Base-by-base conservation (phyloP, 2,797 vertebrate genomes). In the Acrossocheilus wenchowensis region DNA sequence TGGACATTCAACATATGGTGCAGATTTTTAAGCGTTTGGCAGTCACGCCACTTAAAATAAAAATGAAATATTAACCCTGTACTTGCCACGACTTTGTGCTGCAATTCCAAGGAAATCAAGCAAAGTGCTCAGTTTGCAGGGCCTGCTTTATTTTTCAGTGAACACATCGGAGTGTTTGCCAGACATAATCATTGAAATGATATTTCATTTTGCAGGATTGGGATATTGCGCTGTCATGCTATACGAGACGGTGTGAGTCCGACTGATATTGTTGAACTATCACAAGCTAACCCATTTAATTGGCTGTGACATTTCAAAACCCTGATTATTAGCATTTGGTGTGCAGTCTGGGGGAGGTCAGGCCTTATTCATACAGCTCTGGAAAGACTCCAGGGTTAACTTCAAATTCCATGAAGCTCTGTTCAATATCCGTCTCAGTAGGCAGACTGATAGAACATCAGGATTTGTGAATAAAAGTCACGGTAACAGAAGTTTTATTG, bases 251-350 rank as follows among this genome's bases (percentile, higher is more conserved):
- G 45, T 69, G 17, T 0, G 14, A 41, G 36, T 78, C 72, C 23
- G 57, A 72, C 14, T 57, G 81, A 73, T 83, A 66, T 78, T 86
- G 79, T 84, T 81, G 43, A 86, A 83, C 50, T 48, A 77, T 88
- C 50, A 68, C 52, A 23, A 1, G 9, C 52, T 36, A 57, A 50
- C 62, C 41, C 12, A 45, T 41, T 69, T 54, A 86, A 88, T 77
- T 83, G 85, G 71, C 43, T 84, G 19, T 83, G 81, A 81, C 88
- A 86, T 84, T 86, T 85, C 84, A 79, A 86, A 88, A 84, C 64
- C 50, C 52, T 50, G 60, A 89, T 81, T 78, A 75, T 86, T 78
- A 78, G 81, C 41, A 68, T 83, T 86, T 84, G 69, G 39, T 43
- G 57, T 79, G 45, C 57, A 30, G 60, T 57, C 64, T 86, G 43